Base-by-base conservation (phyloP, 2,888 invertebrate genomes). In the Ganaspis brasiliensis region DNA sequence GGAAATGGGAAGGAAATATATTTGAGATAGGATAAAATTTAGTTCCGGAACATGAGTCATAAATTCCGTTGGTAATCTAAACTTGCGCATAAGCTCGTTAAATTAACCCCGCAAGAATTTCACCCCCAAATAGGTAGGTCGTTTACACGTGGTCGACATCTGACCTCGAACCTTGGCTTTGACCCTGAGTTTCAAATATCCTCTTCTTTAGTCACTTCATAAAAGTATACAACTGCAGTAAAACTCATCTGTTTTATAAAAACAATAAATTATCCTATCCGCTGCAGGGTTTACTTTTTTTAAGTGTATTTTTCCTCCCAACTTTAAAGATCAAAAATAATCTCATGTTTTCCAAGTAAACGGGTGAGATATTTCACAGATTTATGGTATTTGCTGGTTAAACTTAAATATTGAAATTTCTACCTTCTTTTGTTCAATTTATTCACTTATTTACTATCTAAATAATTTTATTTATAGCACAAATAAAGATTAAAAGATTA, bases 71-170 rank as follows among this genome's bases (percentile, higher is more conserved):
- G 57, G 19, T 56, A 24, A 57, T 57, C 40, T 63, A 63, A 63
- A 21, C 37, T 35, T 63, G 63, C 40, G 45, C 61, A 19, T 52
- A 52, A 75, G 79, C 73, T 77, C 67, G 73, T 77, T 73, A 75
- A 81, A 76, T 63, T 37, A 77, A 73, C 73, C 71, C 75, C 75
- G 56, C 72, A 16, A 73, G 72, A 24, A 49, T 63, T 21, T 63
- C 63, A 63, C 37, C 40, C 37, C 56, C 77, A 74, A 57, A 57
- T 71, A 76, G 79, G 79, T 77, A 76, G 79, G 79, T 79, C 77
- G 75, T 81, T 81, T 81, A 75, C 79, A 79, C 80, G 80, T 80
- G 80, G 72, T 61, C 73, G 37, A 40, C 14, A 40, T 52, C 21
- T 63, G 40, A 63, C 63, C 63, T 63, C 63, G 63, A 40, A 63